phyloP scores from a whole-genome alignment of 2,113 vertebrate genomes.

The Rana temporaria region DNA sequence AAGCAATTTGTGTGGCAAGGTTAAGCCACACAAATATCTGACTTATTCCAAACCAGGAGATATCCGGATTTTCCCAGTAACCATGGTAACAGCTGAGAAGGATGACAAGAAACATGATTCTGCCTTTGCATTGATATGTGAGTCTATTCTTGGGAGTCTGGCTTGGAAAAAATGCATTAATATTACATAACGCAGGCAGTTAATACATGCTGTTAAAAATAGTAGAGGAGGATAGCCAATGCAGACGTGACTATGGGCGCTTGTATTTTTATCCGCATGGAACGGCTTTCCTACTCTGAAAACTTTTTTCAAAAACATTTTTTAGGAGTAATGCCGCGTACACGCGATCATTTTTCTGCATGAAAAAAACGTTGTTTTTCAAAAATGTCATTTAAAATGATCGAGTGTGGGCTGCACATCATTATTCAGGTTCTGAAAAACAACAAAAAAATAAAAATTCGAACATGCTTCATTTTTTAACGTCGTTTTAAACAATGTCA shows the following conservation, averaged over 20 bases:
- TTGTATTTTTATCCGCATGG: no score
- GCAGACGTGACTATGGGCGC: background rate
- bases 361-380: no score
- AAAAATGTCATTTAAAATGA: no score
- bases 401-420: no score
- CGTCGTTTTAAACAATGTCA: no score
- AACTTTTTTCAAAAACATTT: no score
- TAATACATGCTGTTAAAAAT: constrained; percentile 25
- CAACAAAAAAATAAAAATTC: no score
- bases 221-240: background rate
- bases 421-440: no score
- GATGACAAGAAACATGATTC: background rate
- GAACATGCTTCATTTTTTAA: no score
- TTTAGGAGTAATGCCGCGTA: no score
- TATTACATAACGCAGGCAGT: constrained; percentile 36
- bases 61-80: constrained; percentile 12
- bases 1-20: no score
- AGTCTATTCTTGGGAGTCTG: constrained; percentile 29
- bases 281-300: background rate
- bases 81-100: constrained; percentile 37
- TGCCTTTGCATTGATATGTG: constrained; percentile 23
- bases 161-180: constrained; percentile 21
- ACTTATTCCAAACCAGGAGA: background rate
- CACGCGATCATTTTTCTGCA: no score
- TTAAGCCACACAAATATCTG: background rate